phyloP scores from a whole-genome alignment of 2,113 vertebrate species.

The Bufo bufo region DNA sequence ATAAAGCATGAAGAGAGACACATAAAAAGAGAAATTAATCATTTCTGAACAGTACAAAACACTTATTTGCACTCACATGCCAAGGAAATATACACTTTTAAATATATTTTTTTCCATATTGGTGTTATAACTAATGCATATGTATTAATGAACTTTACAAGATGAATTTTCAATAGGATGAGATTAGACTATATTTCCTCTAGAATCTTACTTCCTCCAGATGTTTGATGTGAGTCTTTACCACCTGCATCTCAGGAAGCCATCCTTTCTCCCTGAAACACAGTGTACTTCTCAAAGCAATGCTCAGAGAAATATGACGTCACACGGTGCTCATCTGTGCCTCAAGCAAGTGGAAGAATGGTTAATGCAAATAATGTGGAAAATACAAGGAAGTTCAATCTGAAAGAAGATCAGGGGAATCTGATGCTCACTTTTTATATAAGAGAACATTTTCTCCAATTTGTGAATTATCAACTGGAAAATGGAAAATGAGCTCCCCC shows the following conservation, averaged over 20 bases:
- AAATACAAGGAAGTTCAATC: background rate
- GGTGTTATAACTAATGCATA: background rate
- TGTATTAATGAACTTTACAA: background rate
- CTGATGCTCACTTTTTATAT: background rate
- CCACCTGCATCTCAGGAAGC: background rate
- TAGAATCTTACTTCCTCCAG: background rate
- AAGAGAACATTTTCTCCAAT: background rate
- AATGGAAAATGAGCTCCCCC: slow-evolving; percentile 20
- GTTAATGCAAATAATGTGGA: slow-evolving; percentile 16
- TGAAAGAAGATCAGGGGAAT: background rate
- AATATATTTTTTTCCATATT: background rate
- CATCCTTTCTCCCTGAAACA: background rate
- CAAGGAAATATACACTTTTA: background rate
- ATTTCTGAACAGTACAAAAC: slow-evolving; percentile 14
- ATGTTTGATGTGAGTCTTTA: background rate
- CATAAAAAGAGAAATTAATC: background rate
- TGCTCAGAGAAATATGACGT: background rate
- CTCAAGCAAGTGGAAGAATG: background rate
- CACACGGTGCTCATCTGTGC: background rate
- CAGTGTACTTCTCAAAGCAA: background rate
- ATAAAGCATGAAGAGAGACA: background rate
- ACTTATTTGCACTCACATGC: background rate
- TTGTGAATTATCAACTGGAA: background rate
- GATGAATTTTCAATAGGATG: background rate
- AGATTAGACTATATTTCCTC: background rate